Evolutionary conservation across 2,797 vertebrate genomes (phyloP).

Genomic region (Cephalopachus bancanus): DNA sequence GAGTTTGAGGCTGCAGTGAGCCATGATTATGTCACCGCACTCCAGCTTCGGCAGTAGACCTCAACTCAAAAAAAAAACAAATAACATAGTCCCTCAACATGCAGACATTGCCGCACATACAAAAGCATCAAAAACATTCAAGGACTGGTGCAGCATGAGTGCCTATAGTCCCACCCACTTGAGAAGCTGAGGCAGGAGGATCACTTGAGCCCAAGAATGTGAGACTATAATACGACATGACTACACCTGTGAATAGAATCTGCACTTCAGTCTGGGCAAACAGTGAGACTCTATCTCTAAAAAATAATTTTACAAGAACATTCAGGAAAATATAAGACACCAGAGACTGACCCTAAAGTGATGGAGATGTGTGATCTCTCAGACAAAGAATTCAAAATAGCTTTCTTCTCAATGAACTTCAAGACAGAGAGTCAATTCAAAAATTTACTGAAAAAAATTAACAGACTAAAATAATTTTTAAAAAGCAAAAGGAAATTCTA

Average conservation of each 20-base stretch:
- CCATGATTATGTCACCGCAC: too few relatives aligned
- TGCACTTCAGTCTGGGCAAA: background rate
- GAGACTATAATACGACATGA: background rate
- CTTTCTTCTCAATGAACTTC: background rate
- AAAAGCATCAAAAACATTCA: background rate
- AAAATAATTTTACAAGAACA: background rate
- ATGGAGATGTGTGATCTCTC: background rate
- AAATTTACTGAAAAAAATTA: background rate
- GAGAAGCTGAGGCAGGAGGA: background rate
- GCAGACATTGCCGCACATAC: background rate
- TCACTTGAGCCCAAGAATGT: too few relatives aligned
- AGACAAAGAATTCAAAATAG: background rate
- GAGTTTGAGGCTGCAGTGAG: too few relatives aligned
- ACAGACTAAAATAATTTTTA: background rate
- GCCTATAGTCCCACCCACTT: background rate
- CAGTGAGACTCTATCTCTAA: background rate
- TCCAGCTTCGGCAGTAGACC: too few relatives aligned
- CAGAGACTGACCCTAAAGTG: background rate
- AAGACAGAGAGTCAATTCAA: background rate
- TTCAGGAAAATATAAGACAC: background rate
- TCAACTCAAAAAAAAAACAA: too few relatives aligned
- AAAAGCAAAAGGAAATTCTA: background rate
- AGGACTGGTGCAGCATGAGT: too few relatives aligned
- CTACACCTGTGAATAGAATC: background rate
- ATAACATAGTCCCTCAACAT: too few relatives aligned